Evolutionary conservation across 2,888 invertebrate genomes (phyloP).

Genomic region (Nemotelus nigrinus): DNA sequence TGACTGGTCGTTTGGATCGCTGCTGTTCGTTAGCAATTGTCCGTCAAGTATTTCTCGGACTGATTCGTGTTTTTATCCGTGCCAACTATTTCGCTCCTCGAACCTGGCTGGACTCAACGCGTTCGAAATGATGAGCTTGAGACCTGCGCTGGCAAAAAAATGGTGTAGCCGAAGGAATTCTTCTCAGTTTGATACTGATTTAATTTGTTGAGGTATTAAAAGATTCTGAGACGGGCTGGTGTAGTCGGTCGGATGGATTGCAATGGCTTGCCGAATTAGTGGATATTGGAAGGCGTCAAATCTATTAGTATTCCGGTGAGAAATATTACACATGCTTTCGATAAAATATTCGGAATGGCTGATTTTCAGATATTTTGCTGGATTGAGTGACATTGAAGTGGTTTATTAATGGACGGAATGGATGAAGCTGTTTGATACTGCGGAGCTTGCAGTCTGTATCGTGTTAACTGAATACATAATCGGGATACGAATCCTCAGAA

Average conservation of each 20-base stretch:
- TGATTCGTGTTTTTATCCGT: too few species aligned
- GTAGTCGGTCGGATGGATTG: neutral
- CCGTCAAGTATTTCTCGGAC: too few species aligned
- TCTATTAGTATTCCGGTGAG: slow-evolving; percentile 37
- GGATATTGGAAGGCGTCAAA: slow-evolving; percentile 20
- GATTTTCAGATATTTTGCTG: slow-evolving; percentile 14
- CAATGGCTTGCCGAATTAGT: too few species aligned
- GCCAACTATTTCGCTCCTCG: slow-evolving; percentile 1
- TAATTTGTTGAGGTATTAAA: slow-evolving; percentile 32
- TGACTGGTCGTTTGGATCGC: too few species aligned
- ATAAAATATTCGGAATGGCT: slow-evolving; percentile 7
- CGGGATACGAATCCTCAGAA: too few species aligned
- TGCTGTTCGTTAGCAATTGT: slow-evolving; percentile 16
- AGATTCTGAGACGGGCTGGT: neutral
- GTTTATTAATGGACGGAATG: too few species aligned
- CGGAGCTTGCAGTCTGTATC: too few species aligned
- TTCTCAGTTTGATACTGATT: slow-evolving; percentile 33
- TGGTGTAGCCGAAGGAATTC: slow-evolving; percentile 12
- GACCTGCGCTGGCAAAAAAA: slow-evolving; percentile 3
- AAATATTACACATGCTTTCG: slow-evolving; percentile 34
- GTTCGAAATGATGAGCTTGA: too few species aligned
- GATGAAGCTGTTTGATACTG: too few species aligned
- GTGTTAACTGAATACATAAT: too few species aligned
- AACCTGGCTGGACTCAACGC: neutral
- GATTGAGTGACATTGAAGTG: too few species aligned